Conservation (phyloP, 2,888 invertebrate species). For the Sycophila texana region DNA sequence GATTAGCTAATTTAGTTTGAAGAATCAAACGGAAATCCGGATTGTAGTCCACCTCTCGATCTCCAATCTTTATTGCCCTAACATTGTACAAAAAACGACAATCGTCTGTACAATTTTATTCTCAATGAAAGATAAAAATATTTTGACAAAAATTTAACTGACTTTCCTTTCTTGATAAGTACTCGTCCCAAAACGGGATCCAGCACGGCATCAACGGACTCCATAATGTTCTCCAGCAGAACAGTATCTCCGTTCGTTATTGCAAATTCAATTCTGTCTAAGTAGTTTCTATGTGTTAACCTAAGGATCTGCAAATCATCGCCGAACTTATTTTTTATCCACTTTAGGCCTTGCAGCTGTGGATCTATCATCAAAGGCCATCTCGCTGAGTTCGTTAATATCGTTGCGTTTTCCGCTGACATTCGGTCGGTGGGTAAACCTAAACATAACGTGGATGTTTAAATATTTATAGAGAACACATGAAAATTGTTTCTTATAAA, state of each 20-base stretch:
- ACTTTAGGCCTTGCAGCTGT: constrained; percentile 93
- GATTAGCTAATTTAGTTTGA: constrained; percentile 96
- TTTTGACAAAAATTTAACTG: constrained; percentile 55
- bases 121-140: background rate
- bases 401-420: constrained; percentile 96
- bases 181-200: constrained; percentile 92
- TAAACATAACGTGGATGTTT: constrained; percentile 38
- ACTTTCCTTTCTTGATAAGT: constrained; percentile 90
- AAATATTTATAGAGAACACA: background rate
- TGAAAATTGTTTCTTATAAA: background rate
- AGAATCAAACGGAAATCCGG: constrained; percentile 88
- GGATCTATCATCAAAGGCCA: constrained; percentile 98
- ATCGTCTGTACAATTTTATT: background rate
- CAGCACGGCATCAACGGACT: constrained; percentile 91
- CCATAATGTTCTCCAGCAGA: constrained; percentile 92
- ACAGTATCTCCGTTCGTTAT: constrained; percentile 86
- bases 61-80: constrained; percentile 88
- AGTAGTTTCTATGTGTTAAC: constrained; percentile 87
- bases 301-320: constrained; percentile 84
- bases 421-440: constrained; percentile 92
- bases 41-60: constrained; percentile 93
- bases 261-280: constrained; percentile 88
- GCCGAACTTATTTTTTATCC: constrained; percentile 94
- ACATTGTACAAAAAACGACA: constrained; percentile 1
- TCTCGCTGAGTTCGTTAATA: constrained; percentile 90